Percentiles rank a stretch among this genome's conserved stretches.
Evolutionary conservation across 2,113 vertebrate genomes (phyloP).

Genomic region (Numenius arquata): DNA sequence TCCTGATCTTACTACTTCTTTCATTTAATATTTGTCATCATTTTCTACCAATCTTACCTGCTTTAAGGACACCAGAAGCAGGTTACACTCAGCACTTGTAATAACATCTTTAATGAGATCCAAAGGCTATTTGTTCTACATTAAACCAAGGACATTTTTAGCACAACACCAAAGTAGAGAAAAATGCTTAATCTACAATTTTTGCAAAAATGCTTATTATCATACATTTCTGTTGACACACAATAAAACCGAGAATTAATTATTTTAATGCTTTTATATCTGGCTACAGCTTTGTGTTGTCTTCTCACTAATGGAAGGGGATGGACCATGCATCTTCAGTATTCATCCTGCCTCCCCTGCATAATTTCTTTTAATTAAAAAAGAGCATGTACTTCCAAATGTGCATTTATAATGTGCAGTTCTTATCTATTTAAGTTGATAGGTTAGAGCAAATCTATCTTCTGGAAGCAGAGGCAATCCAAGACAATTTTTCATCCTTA

Average conservation of each 20-base stretch:
- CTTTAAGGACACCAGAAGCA: neutral
- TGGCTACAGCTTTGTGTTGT: neutral
- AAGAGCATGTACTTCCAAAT: neutral
- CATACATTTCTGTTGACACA: constrained; percentile 11
- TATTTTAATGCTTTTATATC: constrained; percentile 44
- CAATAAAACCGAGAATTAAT: constrained; percentile 54
- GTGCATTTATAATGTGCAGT: neutral
- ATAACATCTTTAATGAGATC: neutral
- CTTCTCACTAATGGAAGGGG: neutral
- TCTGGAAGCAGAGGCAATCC: neutral
- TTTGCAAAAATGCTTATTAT: constrained; percentile 52
- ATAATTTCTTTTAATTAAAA: neutral
- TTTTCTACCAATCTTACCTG: neutral
- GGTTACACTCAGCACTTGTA: neutral
- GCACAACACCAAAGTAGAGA: neutral
- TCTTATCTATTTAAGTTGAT: neutral
- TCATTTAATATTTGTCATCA: neutral
- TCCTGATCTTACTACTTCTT: neutral
- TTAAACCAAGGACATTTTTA: constrained; percentile 19
- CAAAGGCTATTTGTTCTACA: constrained; percentile 28
- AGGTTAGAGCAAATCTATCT: neutral
- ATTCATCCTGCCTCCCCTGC: neutral
- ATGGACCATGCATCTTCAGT: neutral
- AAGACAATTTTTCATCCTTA: neutral
- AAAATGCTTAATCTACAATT: constrained; percentile 40